Base-by-base conservation (phyloP, 2,888 invertebrate species). In the Apodemia arnacis region DNA sequence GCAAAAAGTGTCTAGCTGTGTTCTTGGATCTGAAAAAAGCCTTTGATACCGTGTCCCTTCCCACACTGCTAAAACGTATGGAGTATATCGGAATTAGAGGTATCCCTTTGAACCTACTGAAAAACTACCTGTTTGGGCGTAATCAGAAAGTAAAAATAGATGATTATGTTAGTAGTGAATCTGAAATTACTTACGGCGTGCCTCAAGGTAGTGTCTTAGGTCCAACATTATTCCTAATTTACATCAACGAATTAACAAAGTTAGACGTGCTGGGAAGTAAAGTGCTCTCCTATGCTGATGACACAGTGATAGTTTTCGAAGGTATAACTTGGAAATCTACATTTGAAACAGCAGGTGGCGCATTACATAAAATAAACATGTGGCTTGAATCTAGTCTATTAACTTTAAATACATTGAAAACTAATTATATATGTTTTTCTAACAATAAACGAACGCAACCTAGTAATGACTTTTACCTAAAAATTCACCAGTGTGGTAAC, bases 181-280 rank as follows among this genome's bases (percentile, higher is more conserved):
- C 73, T n/a, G 18, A 18, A 1, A 41, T 74, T 44, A 74, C 73
- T 10, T 44, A 24, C 7, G 73, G 74, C 38, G 74, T 49, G 0
- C 74, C 74, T 18, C 74, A 74, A 15, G 74, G 74, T 3, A 74
- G 49, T 10, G 74, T 74, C 2, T 13, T 74, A 4, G 74, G 49
- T 10, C 49, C 74, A 18, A 74, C 27, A n/a, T 27, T 27, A 27
- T 27, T 27, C 27, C 27, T 27, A 1, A 27, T 27, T 2, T 27
- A 27, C 27, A 27, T 27, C 2, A 27, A 27, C 27, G 27, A 27
- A 27, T 27, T 27, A 27, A 27, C 27, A 2, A 27, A 27, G 27
- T 27, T 27, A 27, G 27, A 27, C 27, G 27, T 27, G 27, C 27
- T 27, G 27, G 27, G 27, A 27, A 27, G 1, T 27, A 27, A 27